Evolutionary conservation across 2,888 invertebrate genomes (phyloP).

Genomic region (Cerastis rubricosa): DNA sequence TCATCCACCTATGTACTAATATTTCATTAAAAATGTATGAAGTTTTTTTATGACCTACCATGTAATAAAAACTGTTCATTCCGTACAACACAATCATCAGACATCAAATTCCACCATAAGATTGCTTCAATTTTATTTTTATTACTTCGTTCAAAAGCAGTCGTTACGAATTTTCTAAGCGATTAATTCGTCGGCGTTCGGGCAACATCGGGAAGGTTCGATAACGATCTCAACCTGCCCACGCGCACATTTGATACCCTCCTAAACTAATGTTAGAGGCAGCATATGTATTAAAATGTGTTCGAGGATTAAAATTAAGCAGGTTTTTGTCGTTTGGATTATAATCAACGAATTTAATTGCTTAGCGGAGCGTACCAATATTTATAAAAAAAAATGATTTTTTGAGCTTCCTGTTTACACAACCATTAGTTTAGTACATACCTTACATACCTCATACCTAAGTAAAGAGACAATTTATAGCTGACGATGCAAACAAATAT

Average conservation of each 20-base stretch:
- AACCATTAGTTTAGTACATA: not conserved
- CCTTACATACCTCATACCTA: not conserved
- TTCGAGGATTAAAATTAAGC: slow-evolving; percentile 39
- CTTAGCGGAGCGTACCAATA: slow-evolving; percentile 22
- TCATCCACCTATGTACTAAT: not conserved
- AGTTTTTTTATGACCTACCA: slow-evolving; percentile 28
- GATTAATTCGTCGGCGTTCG: slow-evolving; percentile 65
- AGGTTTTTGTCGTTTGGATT: slow-evolving; percentile 41
- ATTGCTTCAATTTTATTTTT: slow-evolving; percentile 60
- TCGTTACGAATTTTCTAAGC: slow-evolving; percentile 68
- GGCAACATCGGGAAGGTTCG: slow-evolving; percentile 51
- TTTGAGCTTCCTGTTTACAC: slow-evolving; percentile 2
- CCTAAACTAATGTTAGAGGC: slow-evolving; percentile 44
- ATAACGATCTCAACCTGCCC: slow-evolving; percentile 68
- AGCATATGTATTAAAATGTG: slow-evolving; percentile 55
- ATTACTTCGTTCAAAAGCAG: slow-evolving; percentile 58
- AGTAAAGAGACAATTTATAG: not conserved
- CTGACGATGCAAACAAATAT: not conserved
- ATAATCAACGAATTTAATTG: slow-evolving; percentile 29
- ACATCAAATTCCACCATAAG: slow-evolving; percentile 40
- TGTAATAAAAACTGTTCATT: slow-evolving; percentile 27
- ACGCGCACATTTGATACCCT: slow-evolving; percentile 59
- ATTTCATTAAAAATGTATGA: slow-evolving; percentile 38
- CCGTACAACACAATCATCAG: slow-evolving; percentile 22
- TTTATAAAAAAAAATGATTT: not conserved